Evolutionary conservation across 2,797 vertebrate species (phyloP).

Genomic region (Lagorchestes hirsutus): DNA sequence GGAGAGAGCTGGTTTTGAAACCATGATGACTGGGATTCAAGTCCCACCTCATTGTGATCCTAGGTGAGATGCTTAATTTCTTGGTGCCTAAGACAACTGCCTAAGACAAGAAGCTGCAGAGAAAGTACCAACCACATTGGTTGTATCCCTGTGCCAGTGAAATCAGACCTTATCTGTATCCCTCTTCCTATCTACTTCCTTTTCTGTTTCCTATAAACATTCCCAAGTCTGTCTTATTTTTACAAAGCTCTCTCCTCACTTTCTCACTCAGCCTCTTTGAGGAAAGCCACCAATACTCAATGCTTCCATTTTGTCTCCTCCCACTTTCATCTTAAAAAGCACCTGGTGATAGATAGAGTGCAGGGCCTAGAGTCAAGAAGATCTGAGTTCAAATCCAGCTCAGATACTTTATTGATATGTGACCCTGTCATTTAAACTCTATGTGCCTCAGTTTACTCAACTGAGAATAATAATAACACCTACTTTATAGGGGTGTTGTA

Average conservation of each 20-base stretch:
- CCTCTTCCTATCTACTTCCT: no score
- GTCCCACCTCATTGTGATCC: no score
- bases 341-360: neutral
- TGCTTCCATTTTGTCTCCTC: neutral
- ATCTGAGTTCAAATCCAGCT: no score
- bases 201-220: neutral
- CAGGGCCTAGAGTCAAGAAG: no score
- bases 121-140: neutral
- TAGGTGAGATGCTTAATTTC: no score
- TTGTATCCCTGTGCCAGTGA: neutral
- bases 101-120: neutral
- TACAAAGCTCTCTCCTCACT: neutral
- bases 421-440: no score
- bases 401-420: no score
- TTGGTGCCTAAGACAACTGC: neutral
- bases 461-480: no score
- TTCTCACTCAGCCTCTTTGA: neutral
- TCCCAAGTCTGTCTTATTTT: neutral
- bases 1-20: no score
- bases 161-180: neutral
- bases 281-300: neutral
- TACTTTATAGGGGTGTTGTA: neutral
- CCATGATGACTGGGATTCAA: no score
- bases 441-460: no score
- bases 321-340: neutral